Evolutionary conservation across 2,113 vertebrate genomes (phyloP), one percentile per base, ranked within the genome.

Genomic region (Meriones unguiculatus): DNA sequence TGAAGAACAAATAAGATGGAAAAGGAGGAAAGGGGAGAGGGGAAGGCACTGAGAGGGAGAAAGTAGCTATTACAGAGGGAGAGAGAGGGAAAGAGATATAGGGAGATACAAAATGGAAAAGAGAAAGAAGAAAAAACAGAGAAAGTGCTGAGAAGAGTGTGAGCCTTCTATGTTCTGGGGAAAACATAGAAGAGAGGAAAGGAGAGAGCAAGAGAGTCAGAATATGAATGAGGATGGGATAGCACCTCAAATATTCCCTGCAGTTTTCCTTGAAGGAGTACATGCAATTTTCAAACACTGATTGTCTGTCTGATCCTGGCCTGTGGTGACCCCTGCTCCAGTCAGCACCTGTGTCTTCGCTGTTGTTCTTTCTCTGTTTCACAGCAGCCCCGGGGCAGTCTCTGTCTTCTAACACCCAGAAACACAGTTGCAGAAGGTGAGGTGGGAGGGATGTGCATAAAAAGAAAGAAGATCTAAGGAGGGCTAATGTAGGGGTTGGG

Each of bases 121-220:
- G 90, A 30, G 46, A 32, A 30, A 50, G 18, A 3, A 13, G 14
- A 30, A 69, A 41, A 9, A 13, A 2, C 4, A 9, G 1, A 35
- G 9, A 2, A 8, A 18, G 2, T 7, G 3, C 22, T 13, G 32
- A 10, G 6, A 6, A 59, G 1, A 7, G 9, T 41, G 24, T 5
- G 15, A 14, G 9, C 0, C 20, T 28, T 0, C 22, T 28, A 3
- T 87, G 7, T 54, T 38, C 86, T 38, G 30, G 20, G 20, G 57
- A 22, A 75, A 14, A 46, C 4, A 4, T 8, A 1, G 25, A 20
- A 13, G 10, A 50, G 38, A n/a, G 41, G 8, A 65, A 30, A 1
- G 14, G 22, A 2, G 67, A 15, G 13, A 5, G 35, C 11, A 88
- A 12, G 54, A 15, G 75, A 7, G 5, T 18, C 9, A 28, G 59